Evolutionary conservation across 2,113 vertebrate species (phyloP).

Genomic region (Emberiza fucata): DNA sequence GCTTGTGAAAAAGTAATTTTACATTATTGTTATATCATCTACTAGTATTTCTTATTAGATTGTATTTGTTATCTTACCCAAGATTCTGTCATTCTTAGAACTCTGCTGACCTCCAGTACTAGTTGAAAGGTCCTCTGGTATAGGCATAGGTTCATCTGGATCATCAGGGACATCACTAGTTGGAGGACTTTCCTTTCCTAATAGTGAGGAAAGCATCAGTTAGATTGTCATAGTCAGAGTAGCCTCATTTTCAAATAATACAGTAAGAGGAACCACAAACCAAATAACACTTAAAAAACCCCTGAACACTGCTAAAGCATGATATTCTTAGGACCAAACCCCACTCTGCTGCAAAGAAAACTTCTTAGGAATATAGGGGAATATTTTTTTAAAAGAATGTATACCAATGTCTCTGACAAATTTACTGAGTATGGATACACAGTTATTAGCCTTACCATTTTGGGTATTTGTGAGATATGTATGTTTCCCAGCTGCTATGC

Average conservation of each 20-base stretch:
- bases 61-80: constrained; percentile 70
- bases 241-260: not conserved
- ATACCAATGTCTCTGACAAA: not conserved
- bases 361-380: not conserved
- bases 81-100: constrained; percentile 82
- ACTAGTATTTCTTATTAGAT: not conserved
- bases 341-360: not conserved
- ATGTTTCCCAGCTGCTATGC: not conserved
- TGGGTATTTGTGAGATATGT: not conserved
- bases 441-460: not conserved
- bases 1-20: not conserved
- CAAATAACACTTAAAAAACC: not conserved
- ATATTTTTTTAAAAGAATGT: not conserved
- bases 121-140: constrained; percentile 96
- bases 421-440: not conserved
- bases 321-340: not conserved
- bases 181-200: constrained; percentile 89
- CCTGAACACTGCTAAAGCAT: not conserved
- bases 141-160: constrained; percentile 93
- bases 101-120: constrained; percentile 84
- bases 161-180: constrained; percentile 87
- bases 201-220: constrained; percentile 31
- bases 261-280: not conserved
- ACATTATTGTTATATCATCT: not conserved
- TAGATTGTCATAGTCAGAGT: not conserved